Base-by-base conservation (phyloP, 2,113 vertebrate genomes). In the Labeo catla region DNA sequence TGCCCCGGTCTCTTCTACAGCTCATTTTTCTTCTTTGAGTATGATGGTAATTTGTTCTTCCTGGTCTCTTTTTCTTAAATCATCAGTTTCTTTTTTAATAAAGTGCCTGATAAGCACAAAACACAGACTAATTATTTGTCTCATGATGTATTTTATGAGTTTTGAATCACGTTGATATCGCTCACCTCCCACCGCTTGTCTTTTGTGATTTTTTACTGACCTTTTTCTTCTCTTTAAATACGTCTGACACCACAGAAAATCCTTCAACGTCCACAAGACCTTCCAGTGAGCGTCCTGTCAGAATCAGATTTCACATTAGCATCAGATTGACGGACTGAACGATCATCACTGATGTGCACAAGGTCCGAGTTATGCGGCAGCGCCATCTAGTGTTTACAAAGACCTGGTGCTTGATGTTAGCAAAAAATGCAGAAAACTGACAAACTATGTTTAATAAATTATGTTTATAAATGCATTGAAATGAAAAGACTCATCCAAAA, bases 301-400 rank as follows among this genome's bases (percentile, higher is more conserved):
- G 66, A 39, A 9, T 5, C 0, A 21, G 36, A 10, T 43, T 19
- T 78, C 34, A 59, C 9, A 7, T 2, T 15, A 72, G 5, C 39
- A 12, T 5, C 4, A 63, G 59, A 63, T 63, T n/a, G 61, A 23
- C 23, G 10, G 0, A 10, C 15, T 80, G 52, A n/a, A 61, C 5
- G 16, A 21, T 61, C 57, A 9, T n/a, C 6, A 61, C 57, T 61
- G 57, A 4, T 8, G 9, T n/a, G 21, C n/a, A n/a, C 19, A 4
- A 9, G 8, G 21, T 1, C 6, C 2, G 54, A 8, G 6, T 47
- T 19, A 39, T 66, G 66, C 59, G 19, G 11, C 54, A 85, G 81
- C 86, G 28, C 89, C 87, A 74, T 76, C 89, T 87, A 79, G 81
- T 86, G 85, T 61, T 45, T 0, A 10, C 4, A 61, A 9, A 2